Percentiles rank a stretch among this genome's conserved stretches.
phyloP scores from a whole-genome alignment of 1,140 invertebrate species.

The Diprion similis region DNA sequence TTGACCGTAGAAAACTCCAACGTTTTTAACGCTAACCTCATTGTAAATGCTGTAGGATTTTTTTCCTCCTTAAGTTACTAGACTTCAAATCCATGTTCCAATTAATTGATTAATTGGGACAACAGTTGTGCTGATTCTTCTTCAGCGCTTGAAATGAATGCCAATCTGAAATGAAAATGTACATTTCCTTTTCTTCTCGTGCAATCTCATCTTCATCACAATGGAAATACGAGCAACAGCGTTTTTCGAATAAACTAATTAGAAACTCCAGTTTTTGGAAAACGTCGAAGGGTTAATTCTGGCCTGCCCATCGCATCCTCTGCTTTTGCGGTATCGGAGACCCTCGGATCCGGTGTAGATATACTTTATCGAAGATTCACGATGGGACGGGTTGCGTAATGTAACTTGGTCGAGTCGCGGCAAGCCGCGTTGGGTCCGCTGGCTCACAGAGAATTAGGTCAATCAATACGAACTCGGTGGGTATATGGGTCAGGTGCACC shows the following conservation, averaged over 20 bases:
- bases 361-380: too few relatives aligned
- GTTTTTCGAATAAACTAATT: not conserved
- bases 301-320: not conserved
- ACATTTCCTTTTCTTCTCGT: not conserved
- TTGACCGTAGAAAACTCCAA: too few relatives aligned
- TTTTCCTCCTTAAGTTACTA: too few relatives aligned
- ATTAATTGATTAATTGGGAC: too few relatives aligned
- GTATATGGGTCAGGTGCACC: slow-evolving; percentile 3
- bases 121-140: not conserved
- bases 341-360: not conserved
- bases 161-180: too few relatives aligned
- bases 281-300: not conserved
- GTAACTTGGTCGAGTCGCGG: not conserved
- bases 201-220: not conserved
- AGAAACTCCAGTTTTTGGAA: not conserved
- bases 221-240: too few relatives aligned
- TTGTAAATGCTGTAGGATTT: too few relatives aligned
- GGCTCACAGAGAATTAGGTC: not conserved
- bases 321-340: not conserved
- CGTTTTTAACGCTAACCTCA: too few relatives aligned
- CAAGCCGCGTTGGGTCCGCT: not conserved
- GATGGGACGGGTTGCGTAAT: not conserved
- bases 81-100: too few relatives aligned
- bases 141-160: not conserved
- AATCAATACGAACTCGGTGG: not conserved